phyloP scores from a whole-genome alignment of 2,113 vertebrate species.

The Ursus arctos region DNA sequence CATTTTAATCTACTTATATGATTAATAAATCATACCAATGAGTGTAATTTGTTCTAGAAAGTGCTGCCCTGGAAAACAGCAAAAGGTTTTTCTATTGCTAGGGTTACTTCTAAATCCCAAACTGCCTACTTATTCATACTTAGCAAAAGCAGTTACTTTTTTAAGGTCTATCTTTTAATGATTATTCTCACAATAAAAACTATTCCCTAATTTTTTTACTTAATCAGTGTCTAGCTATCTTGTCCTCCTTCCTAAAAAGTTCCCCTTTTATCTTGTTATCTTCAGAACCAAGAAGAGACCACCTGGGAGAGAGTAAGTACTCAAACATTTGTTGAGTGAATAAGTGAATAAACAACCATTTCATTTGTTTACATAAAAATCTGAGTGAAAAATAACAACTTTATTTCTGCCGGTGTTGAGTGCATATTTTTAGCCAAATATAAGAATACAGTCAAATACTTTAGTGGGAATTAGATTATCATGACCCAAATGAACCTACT shows the following conservation, averaged over 20 bases:
- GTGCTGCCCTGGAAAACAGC: background rate
- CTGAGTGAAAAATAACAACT: slow-evolving; percentile 19
- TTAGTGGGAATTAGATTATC: background rate
- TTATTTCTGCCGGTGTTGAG: background rate
- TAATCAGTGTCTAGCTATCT: slow-evolving; percentile 31
- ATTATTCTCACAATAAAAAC: slow-evolving; percentile 57
- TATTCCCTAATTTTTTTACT: background rate
- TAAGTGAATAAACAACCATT: background rate
- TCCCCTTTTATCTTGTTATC: background rate
- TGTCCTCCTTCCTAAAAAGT: background rate
- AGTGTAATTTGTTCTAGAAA: slow-evolving; percentile 36
- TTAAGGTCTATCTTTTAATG: background rate
- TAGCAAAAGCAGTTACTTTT: slow-evolving; percentile 40
- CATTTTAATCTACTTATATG: slow-evolving; percentile 32
- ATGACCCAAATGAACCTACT: background rate
- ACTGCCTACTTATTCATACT: slow-evolving; percentile 21
- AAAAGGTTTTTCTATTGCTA: slow-evolving; percentile 24
- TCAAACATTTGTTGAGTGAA: slow-evolving; percentile 7
- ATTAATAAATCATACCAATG: background rate
- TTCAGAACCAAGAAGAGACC: slow-evolving; percentile 27
- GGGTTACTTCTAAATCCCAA: slow-evolving; percentile 44
- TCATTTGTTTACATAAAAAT: slow-evolving; percentile 30
- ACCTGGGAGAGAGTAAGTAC: background rate
- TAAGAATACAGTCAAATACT: slow-evolving; percentile 17
- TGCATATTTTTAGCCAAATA: background rate